Percentiles rank a stretch among this genome's conserved stretches.
These are phyloP conservation scores for Dysidea cf. avara DNA, from an alignment of 37 sponge, comb jelly and placozoan genomes.

Conservation along the genomic window DNA sequence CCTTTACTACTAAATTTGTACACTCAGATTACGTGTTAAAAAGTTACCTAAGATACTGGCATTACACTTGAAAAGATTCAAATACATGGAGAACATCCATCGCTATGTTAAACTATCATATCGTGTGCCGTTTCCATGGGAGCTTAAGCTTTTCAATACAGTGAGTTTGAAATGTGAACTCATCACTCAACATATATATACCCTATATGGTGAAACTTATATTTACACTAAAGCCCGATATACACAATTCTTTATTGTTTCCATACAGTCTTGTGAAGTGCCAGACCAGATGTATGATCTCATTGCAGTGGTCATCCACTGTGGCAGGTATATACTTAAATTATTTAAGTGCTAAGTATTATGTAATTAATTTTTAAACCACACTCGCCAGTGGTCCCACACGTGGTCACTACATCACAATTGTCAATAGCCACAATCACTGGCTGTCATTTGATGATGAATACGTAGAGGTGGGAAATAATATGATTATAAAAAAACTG, in stretches of 20 bases:
- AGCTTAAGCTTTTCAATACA: slow-evolving; percentile 92
- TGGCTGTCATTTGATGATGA: slow-evolving; percentile 97
- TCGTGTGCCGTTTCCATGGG: slow-evolving; percentile 95
- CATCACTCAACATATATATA: not conserved
- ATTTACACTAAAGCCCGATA: not conserved
- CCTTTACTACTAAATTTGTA: not conserved
- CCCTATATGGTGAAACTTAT: not conserved
- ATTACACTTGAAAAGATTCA: slow-evolving; percentile 96
- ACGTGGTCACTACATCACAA: slow-evolving; percentile 95
- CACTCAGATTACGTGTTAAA: slow-evolving; percentile 78
- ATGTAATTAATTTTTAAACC: not conserved
- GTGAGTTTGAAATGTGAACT: slow-evolving; percentile 35
- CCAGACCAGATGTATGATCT: slow-evolving; percentile 90
- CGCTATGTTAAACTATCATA: slow-evolving; percentile 89
- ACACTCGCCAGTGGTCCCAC: slow-evolving; percentile 77
- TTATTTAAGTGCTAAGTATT: slow-evolving; percentile 12
- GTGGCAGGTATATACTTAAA: slow-evolving; percentile 65
- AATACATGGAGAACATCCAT: slow-evolving; percentile 83
- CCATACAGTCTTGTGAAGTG: slow-evolving; percentile 73
- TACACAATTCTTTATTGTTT: not conserved
- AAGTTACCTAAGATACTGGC: slow-evolving; percentile 89
- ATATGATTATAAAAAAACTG: not conserved
- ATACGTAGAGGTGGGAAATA: slow-evolving; percentile 5
- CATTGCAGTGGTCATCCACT: slow-evolving; percentile 92
- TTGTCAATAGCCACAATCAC: slow-evolving; percentile 79